Conservation (phyloP, 2,797 vertebrate genomes). For the Telmatherina bonti region DNA sequence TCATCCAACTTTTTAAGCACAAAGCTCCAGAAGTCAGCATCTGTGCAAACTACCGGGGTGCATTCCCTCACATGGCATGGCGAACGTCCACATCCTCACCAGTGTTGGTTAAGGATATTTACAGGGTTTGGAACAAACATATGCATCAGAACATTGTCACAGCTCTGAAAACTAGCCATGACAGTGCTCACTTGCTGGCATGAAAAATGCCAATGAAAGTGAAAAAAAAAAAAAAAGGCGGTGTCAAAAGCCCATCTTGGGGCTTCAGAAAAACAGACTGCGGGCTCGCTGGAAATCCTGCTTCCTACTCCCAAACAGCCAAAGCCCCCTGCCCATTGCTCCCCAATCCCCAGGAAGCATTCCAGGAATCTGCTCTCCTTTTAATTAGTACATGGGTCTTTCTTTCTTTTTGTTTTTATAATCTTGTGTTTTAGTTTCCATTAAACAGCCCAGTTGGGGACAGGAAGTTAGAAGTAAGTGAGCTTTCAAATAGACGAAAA, state of each 20-base stretch:
- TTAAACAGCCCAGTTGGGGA: conserved; percentile 16
- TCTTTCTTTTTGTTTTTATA: not conserved
- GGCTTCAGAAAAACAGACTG: conserved; percentile 62
- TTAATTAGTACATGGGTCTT: conserved; percentile 58
- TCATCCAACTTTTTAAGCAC: not conserved
- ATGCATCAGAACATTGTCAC: not conserved
- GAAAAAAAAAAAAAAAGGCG: conserved; percentile 63
- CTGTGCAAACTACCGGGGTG: not conserved
- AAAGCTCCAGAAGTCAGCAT: not conserved
- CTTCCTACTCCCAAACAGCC: conserved; percentile 58
- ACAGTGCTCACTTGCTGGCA: not conserved
- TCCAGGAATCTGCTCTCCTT: conserved; percentile 59
- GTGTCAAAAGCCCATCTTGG: conserved; percentile 61
- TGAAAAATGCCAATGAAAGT: conserved; percentile 52
- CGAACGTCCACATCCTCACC: too few relatives aligned
- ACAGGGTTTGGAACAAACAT: not conserved
- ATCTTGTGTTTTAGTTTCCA: conserved; percentile 28
- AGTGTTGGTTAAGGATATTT: not conserved
- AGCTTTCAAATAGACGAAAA: conserved; percentile 28
- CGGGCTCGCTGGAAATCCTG: conserved; percentile 56
- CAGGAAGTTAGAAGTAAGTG: conserved; percentile 12
- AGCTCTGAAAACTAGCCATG: not conserved
- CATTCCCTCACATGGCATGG: too few relatives aligned
- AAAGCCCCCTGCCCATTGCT: conserved; percentile 36
- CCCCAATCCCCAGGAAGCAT: conserved; percentile 54